phyloP scores from a whole-genome alignment of 2,888 invertebrate genomes.

The Sarcophaga carnaria region DNA sequence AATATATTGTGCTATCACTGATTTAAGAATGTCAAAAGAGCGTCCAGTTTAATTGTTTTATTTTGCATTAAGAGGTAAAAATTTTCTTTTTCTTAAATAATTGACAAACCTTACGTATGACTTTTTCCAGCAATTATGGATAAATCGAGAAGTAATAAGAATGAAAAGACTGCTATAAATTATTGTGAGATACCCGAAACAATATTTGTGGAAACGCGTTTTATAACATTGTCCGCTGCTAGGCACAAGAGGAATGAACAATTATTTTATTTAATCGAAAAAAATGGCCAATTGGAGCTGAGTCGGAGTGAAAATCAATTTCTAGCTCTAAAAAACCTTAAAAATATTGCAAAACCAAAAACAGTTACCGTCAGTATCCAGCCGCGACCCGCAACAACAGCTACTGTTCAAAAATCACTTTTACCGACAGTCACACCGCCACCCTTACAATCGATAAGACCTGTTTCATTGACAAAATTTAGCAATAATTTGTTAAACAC shows the following conservation, averaged over 20 bases:
- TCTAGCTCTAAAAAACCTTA: neutral
- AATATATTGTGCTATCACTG: too few relatives aligned
- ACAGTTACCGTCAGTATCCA: conserved; percentile 17
- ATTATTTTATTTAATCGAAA: conserved; percentile 27
- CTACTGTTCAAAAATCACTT: neutral
- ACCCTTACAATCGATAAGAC: neutral
- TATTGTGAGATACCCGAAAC: conserved; percentile 66
- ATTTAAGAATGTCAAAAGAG: too few relatives aligned
- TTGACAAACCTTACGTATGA: neutral
- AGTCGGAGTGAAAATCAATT: neutral
- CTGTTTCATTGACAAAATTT: neutral
- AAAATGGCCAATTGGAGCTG: conserved; percentile 24
- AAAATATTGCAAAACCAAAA: neutral
- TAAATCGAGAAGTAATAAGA: conserved; percentile 35
- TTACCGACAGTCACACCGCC: too few relatives aligned
- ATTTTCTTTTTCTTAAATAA: too few relatives aligned
- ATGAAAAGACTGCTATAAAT: conserved; percentile 49
- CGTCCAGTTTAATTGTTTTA: too few relatives aligned
- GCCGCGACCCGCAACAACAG: neutral
- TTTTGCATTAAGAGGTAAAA: too few relatives aligned
- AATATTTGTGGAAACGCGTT: conserved; percentile 66
- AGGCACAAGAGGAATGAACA: conserved; percentile 41
- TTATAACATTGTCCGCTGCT: conserved; percentile 52
- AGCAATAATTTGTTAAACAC: neutral
- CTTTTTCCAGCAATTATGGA: neutral